Evolutionary conservation across 1,140 invertebrate genomes (phyloP).

Genomic region (Drosophila insularis): DNA sequence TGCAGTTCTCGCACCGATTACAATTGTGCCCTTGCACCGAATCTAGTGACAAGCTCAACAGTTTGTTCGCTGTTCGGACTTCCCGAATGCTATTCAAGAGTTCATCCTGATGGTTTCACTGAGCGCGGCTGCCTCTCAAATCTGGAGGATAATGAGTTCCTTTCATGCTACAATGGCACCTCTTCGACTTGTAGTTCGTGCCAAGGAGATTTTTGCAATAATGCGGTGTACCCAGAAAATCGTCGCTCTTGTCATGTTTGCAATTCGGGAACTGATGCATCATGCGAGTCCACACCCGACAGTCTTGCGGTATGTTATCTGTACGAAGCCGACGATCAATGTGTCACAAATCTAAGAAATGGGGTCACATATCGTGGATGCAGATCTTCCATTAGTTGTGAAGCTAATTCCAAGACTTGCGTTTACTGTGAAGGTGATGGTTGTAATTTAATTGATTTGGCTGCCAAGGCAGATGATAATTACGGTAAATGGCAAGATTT

Average conservation of each 20-base stretch:
- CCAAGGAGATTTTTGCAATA: constrained; percentile 58
- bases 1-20: constrained; percentile 72
- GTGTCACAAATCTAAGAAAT: constrained; percentile 61
- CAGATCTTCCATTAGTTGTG: constrained; percentile 58
- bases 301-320: constrained; percentile 61
- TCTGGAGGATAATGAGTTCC: constrained; percentile 70
- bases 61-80: constrained; percentile 44
- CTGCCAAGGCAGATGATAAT: constrained; percentile 55
- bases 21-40: constrained; percentile 56
- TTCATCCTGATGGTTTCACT: constrained; percentile 58
- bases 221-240: constrained; percentile 44
- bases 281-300: constrained; percentile 46
- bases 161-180: constrained; percentile 67
- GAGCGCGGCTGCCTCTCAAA: constrained; percentile 75
- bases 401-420: constrained; percentile 55
- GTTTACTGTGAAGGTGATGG: constrained; percentile 59
- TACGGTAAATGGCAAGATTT: constrained; percentile 76
- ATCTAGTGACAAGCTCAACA: constrained; percentile 34
- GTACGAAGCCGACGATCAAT: constrained; percentile 48
- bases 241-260: constrained; percentile 71
- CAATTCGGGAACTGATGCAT: constrained; percentile 52
- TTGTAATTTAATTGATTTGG: constrained; percentile 65
- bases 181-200: constrained; percentile 53
- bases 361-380: constrained; percentile 67
- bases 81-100: constrained; percentile 68